Conservation (phyloP, 2,113 vertebrate species). For the Urocitellus parryii region DNA sequence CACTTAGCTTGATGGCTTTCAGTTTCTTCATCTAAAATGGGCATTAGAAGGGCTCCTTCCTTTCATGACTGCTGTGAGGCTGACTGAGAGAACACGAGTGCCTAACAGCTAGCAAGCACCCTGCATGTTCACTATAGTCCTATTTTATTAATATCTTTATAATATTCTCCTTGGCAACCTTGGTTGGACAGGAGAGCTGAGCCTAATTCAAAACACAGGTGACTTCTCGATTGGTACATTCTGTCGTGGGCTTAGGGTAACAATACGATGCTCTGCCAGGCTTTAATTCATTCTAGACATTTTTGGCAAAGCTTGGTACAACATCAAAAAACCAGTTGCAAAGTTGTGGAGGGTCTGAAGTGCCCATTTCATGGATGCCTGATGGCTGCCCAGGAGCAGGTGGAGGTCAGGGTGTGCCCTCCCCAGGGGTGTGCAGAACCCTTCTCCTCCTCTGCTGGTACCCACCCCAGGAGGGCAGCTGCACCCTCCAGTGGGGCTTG, state of each 20-base stretch:
- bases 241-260: too few relatives aligned
- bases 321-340: not conserved
- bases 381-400: not conserved
- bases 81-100: not conserved
- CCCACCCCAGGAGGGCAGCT: not conserved
- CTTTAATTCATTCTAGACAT: not conserved
- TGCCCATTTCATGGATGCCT: not conserved
- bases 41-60: not conserved
- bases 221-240: not conserved
- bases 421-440: not conserved
- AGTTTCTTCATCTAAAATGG: not conserved
- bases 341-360: not conserved
- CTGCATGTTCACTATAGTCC: fast-evolving
- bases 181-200: not conserved
- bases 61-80: not conserved
- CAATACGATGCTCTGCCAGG: not conserved
- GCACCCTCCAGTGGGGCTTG: fast-evolving
- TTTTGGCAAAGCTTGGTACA: not conserved
- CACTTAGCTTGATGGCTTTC: too few relatives aligned
- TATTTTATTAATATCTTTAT: not conserved
- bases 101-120: not conserved
- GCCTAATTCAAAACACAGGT: not conserved
- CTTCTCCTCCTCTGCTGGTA: not conserved
- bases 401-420: not conserved
- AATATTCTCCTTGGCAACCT: not conserved